Base-by-base conservation (phyloP, 2,888 invertebrate genomes). In the Merodon equestris region DNA sequence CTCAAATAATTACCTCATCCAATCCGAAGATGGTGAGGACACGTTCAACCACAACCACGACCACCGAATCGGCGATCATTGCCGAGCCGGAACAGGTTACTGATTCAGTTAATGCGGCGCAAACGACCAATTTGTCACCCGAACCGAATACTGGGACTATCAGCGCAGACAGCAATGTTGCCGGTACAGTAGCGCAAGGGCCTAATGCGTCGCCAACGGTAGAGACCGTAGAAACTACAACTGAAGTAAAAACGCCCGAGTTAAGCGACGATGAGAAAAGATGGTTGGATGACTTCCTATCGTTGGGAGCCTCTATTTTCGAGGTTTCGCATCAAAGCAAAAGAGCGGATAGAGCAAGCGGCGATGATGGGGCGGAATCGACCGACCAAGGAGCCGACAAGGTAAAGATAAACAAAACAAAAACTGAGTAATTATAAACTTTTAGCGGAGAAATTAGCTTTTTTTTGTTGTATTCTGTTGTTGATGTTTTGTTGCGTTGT, bases 201-300 rank as follows among this genome's bases (percentile, higher is more conserved):
- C 13, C 40, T n/a, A n/a, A 13, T 14, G 57, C 50, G 5, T 19
- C 44, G 34, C 17, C 48, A 15, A 48, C 48, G 15, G 74, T 68
- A 60, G 18, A 13, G 19, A 58, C 38, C 19, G 13, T 57, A 5
- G 60, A 60, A 9, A 68, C 66, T 19, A 58, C 53, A 38, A 82
- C 83, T 10, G 82, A 84, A 64, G 77, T 81, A 58, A 81, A 83
- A 50, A 27, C 76, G 34, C 83, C 84, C 19, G 85, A 85, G 66
- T 83, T 87, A 12, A 87, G 81, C 72, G 85, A 84, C 75, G 84
- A 84, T 81, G 88, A 88, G 74, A 86, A 86, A 83, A 87, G 86
- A 53, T 87, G 87, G 87, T 77, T 87, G 74, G 88, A 87, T 82
- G 85, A 87, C 66, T 83, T 87, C 72, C 84, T 88, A 48, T 87